These are phyloP conservation scores for Drosophila nasuta DNA, from an alignment of 1,140 invertebrate genomes.

Conservation along the genomic window DNA sequence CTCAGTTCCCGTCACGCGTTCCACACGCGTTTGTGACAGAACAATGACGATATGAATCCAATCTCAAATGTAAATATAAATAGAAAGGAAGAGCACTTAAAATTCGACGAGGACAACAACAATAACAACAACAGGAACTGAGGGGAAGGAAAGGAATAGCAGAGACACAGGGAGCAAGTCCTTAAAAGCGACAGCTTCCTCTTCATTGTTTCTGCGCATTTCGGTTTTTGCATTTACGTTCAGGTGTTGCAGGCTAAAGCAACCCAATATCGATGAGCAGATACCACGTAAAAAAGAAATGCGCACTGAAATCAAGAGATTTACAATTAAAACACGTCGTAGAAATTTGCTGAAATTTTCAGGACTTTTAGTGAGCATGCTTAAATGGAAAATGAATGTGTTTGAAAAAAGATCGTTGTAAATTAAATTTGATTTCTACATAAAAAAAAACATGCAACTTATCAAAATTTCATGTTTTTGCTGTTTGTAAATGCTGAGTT, in stretches of 20 bases:
- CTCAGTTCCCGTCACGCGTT: conserved; percentile 47
- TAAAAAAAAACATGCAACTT: no score
- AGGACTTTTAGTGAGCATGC: not conserved
- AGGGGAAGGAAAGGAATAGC: conserved; percentile 4
- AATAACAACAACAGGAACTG: conserved; percentile 22
- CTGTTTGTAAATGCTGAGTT: no score
- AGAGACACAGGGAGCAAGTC: conserved; percentile 29
- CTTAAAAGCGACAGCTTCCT: conserved; percentile 79
- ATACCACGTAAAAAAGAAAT: conserved; percentile 9
- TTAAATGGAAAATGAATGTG: no score
- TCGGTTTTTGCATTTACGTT: conserved; percentile 53
- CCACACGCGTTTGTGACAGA: conserved; percentile 49
- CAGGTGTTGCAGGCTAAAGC: conserved; percentile 66
- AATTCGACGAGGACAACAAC: conserved; percentile 20
- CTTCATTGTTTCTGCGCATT: conserved; percentile 50
- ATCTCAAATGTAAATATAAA: conserved; percentile 61
- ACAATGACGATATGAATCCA: conserved; percentile 47
- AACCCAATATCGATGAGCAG: not conserved
- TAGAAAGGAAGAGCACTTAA: conserved; percentile 54
- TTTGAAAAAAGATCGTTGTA: no score
- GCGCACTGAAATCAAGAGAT: not conserved
- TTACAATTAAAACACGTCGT: not conserved
- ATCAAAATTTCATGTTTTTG: no score
- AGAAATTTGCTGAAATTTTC: not conserved
- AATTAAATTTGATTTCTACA: no score